Conservation (phyloP, 1,140 invertebrate species). For the Thaumetopoea pityocampa region DNA sequence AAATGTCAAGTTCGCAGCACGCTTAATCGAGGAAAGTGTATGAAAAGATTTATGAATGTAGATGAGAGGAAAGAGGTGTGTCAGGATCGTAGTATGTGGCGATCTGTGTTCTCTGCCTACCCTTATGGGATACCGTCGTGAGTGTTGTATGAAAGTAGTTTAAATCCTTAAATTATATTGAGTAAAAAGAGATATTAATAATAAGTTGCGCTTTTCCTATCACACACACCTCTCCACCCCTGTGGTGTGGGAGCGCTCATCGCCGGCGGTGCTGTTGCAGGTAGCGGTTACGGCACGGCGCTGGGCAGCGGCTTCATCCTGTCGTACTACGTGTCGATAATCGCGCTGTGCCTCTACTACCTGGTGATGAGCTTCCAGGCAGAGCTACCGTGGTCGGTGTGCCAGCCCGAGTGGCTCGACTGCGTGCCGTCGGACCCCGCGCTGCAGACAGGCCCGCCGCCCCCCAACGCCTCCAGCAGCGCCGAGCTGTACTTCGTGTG, state of each 20-base stretch:
- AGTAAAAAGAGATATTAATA: background rate
- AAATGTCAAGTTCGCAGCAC: too few relatives aligned
- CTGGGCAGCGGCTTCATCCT: constrained; percentile 82
- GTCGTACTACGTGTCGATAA: constrained; percentile 88
- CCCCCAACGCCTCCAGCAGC: constrained; percentile 45
- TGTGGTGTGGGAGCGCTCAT: background rate
- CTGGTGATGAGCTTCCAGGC: constrained; percentile 80
- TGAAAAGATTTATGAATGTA: too few relatives aligned
- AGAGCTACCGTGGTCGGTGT: constrained; percentile 81
- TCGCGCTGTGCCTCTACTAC: constrained; percentile 87
- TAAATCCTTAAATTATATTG: too few relatives aligned
- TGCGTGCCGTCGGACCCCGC: constrained; percentile 45
- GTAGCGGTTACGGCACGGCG: constrained; percentile 88
- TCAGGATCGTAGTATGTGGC: too few relatives aligned
- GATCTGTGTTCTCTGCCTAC: too few relatives aligned
- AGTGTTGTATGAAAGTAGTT: too few relatives aligned
- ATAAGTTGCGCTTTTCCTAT: too few relatives aligned
- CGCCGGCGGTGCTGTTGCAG: constrained; percentile 64
- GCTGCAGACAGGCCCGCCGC: constrained; percentile 17
- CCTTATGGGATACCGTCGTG: too few relatives aligned
- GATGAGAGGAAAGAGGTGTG: too few relatives aligned
- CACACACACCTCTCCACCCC: background rate
- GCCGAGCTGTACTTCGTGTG: constrained; percentile 59
- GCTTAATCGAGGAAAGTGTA: too few relatives aligned
- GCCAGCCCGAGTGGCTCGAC: constrained; percentile 77